Evolutionary conservation across 2,797 vertebrate genomes (phyloP), one percentile per base, ranked within the genome.

Genomic region (Ataeniobius toweri): DNA sequence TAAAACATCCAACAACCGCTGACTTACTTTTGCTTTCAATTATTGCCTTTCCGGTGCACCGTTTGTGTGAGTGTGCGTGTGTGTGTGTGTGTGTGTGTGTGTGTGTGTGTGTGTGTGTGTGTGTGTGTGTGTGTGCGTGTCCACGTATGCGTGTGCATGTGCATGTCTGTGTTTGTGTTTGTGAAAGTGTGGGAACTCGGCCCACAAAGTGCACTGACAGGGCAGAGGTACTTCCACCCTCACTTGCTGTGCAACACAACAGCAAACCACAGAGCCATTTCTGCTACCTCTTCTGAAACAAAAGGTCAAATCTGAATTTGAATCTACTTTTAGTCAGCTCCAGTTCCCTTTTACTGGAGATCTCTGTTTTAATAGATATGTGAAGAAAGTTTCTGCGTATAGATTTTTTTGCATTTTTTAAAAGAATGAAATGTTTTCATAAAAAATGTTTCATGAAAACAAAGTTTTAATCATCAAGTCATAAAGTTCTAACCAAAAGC

Each of bases 1-100:
- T 83, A 88, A 92, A 93, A 91, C 90, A 93, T 92, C 87, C 89
- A 89, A 90, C 58, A 81, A 88, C 89, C 91, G 86, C 91, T 90
- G 86, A 91, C 91, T 91, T 91, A 87, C 89, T 89, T 91, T 93
- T 89, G 89, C 84, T 93, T 93, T 91, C 92, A 92, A 93, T 93
- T 91, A 91, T 76, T 84, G 85, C 80, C 87, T 90, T 89, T 88
- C 87, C 51, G 46, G 24, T 74, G 12, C 31, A 69, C 20, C 36
- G 12, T 73, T 48, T 70, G 48, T 77, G 39, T 74, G 74, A 77
- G 56, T 71, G 24, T 79, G 46, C 16, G 55, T 61, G 59, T 72
- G 67, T 55, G 67, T 65, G 50, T 20, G 58, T 31, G 53, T 1
- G 50, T 16, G 48, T 12, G 48, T 13, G 48, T 50, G 48, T 44